Evolutionary conservation across 2,797 vertebrate genomes (phyloP).

Genomic region (Nyctalus aviator): DNA sequence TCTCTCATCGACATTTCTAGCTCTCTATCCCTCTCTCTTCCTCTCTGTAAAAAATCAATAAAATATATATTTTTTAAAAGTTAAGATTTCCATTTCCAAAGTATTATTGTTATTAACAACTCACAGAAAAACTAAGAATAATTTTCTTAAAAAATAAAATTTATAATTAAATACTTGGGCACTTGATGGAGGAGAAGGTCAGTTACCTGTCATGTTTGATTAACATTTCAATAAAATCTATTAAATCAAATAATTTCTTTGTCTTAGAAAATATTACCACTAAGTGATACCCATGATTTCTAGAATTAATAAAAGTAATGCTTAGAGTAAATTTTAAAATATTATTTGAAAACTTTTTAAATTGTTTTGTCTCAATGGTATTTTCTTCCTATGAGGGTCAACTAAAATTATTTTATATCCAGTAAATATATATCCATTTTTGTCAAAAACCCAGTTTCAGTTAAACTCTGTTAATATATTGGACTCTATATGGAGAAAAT

Average conservation of each 20-base stretch:
- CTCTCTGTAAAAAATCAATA: too few relatives aligned
- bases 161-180: background rate
- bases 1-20: too few relatives aligned
- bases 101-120: background rate
- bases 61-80: too few relatives aligned
- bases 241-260: slow-evolving; percentile 37
- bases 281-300: background rate
- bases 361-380: background rate
- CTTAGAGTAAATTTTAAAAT: background rate
- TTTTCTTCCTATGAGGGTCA: slow-evolving; percentile 20
- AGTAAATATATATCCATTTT: background rate
- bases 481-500: background rate
- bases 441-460: slow-evolving; percentile 9
- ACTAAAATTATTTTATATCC: slow-evolving; percentile 39
- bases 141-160: slow-evolving; percentile 10
- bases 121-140: background rate
- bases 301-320: background rate
- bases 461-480: slow-evolving; percentile 47
- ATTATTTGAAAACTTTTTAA: slow-evolving; percentile 38
- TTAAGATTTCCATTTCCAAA: slow-evolving; percentile 10
- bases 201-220: background rate
- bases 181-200: background rate
- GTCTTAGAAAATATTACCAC: background rate
- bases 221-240: background rate
- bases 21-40: too few relatives aligned